phyloP scores from a whole-genome alignment of 2,113 vertebrate species.

The Ceyx cyanopectus region DNA sequence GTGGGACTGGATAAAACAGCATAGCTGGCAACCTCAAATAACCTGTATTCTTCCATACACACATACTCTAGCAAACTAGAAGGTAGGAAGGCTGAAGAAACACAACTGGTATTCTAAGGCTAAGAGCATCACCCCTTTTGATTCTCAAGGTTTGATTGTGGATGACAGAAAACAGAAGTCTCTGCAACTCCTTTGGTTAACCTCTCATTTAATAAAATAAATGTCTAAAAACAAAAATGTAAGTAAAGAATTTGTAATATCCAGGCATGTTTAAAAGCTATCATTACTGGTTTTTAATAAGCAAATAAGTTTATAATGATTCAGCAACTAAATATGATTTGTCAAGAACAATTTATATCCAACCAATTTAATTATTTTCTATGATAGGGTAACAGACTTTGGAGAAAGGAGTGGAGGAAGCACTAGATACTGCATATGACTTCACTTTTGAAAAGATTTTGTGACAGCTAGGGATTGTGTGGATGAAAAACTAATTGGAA shows the following conservation, averaged over 20 bases:
- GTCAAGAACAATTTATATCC: conserved; percentile 2
- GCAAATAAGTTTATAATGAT: conserved; percentile 10
- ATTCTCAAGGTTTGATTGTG: background rate
- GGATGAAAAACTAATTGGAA: background rate
- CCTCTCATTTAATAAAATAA: background rate
- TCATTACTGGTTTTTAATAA: background rate
- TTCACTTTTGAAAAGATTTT: background rate
- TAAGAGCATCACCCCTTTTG: background rate
- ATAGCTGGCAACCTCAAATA: background rate
- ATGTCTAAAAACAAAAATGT: background rate
- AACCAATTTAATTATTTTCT: background rate
- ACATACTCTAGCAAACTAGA: background rate
- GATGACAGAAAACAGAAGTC: background rate
- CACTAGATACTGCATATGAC: background rate
- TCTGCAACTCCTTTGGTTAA: background rate
- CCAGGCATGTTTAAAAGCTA: background rate
- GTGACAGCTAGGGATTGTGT: background rate
- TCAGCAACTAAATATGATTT: background rate
- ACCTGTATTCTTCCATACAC: background rate
- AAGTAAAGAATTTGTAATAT: background rate
- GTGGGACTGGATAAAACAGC: background rate
- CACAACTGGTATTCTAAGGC: background rate
- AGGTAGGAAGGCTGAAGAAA: background rate
- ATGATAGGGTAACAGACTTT: background rate
- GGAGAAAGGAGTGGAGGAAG: background rate